Percentiles rank a stretch among this genome's conserved stretches.
Evolutionary conservation across 2,888 invertebrate species (phyloP).

Genomic region (Tetramorium bicarinatum): DNA sequence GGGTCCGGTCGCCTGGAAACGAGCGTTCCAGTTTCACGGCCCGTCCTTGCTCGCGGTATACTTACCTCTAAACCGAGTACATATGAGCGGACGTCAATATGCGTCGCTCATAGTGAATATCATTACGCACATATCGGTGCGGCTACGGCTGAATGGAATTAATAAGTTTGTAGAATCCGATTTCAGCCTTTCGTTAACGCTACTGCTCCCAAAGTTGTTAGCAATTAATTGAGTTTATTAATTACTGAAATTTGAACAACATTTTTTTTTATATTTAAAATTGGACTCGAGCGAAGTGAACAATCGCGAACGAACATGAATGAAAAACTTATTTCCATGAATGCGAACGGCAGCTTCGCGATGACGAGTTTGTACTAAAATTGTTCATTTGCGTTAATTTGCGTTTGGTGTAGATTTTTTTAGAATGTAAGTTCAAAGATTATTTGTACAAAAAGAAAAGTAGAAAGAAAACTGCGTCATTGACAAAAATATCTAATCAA

Average conservation of each 20-base stretch:
- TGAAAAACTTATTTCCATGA: background rate
- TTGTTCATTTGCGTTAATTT: background rate
- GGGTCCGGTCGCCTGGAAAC: conserved; percentile 66
- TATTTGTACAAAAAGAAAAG: background rate
- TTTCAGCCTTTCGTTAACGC: background rate
- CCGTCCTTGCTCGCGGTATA: conserved; percentile 78
- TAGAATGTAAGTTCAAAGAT: background rate
- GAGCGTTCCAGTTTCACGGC: conserved; percentile 74
- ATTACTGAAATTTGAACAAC: background rate
- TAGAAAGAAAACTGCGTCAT: background rate
- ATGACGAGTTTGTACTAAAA: background rate
- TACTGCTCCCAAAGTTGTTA: background rate
- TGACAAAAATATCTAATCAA: background rate
- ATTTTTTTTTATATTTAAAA: background rate
- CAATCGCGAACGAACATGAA: too few species aligned
- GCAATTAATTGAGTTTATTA: background rate
- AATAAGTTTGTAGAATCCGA: conserved; percentile 13
- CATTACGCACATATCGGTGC: conserved; percentile 53
- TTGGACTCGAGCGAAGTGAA: background rate
- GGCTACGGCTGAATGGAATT: conserved; percentile 50
- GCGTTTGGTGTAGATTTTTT: background rate
- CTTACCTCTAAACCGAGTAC: conserved; percentile 72
- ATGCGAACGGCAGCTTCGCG: background rate
- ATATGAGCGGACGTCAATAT: conserved; percentile 57
- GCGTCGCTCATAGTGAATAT: conserved; percentile 66